Evolutionary conservation across 2,888 invertebrate genomes (phyloP), one percentile per base, ranked within the genome.

Genomic region (Thumatha senex): DNA sequence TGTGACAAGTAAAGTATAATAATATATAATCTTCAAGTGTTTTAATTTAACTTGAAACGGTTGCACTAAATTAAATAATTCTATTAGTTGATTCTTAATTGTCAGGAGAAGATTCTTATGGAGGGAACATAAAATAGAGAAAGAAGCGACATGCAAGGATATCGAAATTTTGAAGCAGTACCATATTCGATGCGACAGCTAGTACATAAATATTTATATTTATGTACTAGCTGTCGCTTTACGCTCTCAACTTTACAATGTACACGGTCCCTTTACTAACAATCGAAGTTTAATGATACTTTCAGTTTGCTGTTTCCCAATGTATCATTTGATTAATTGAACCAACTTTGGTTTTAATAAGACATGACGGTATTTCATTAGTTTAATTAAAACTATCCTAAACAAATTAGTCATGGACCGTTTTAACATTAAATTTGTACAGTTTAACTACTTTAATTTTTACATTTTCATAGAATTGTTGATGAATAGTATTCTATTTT

Each of bases 261-360:
- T 18, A 14, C 12, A 4, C 18, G 40, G 51, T 13, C 61, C 65
- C 38, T 64, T 69, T 60, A 48, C 70, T 71, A 73, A 74, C 72
- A 73, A 57, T 56, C 51, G 59, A 65, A 72, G 72, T 67, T 71
- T 82, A 84, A 88, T 74, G 84, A 78, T 78, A 83, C 78, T 86
- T 86, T 73, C 72, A 80, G 75, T 70, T 73, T 74, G 63, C 63
- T 60, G 63, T 62, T 67, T 68, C 64, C 74, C 73, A 73, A 74
- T 76, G 74, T 76, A 75, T 75, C 74, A 66, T 66, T 63, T 71
- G 78, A 82, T 83, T 84, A 82, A 85, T 82, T 41, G 35, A 38
- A 43, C 15, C 24, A 33, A 48, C 12, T 36, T 42, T 31, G 36
- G 4, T 2, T 7, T 31, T 18, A 14, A 14, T 12, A 2, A 24